Conservation (phyloP, 2,888 invertebrate genomes). For the Lapara coniferarum region DNA sequence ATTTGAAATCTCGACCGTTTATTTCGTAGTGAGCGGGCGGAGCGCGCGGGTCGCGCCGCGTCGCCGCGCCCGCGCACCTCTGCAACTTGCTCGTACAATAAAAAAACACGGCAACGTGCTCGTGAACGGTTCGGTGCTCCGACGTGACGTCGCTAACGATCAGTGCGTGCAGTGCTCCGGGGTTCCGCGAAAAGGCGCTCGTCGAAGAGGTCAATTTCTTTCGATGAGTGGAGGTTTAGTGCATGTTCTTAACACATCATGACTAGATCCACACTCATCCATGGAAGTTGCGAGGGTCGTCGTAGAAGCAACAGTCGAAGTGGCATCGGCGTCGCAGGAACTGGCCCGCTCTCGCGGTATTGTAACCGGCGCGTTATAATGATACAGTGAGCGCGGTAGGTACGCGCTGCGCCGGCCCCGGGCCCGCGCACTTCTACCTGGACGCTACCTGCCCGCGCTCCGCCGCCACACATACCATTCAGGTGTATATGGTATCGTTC, state of each 20-base stretch:
- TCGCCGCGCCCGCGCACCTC: constrained; percentile 51
- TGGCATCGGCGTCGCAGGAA: constrained; percentile 29
- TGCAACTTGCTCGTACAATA: constrained; percentile 57
- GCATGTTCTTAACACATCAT: constrained; percentile 86
- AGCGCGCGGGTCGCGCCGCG: constrained; percentile 62
- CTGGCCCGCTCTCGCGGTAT: constrained; percentile 45
- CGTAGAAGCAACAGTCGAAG: constrained; percentile 50
- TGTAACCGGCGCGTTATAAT: constrained; percentile 72
- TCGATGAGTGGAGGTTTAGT: constrained; percentile 90
- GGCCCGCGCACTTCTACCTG: constrained; percentile 62
- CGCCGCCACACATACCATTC: constrained; percentile 68
- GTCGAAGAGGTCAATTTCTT: constrained; percentile 81
- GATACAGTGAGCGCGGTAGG: constrained; percentile 73
- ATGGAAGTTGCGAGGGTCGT: constrained; percentile 85
- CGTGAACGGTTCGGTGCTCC: constrained; percentile 73
- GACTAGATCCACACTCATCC: constrained; percentile 93
- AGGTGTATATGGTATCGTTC: constrained; percentile 64
- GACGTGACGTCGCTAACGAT: constrained; percentile 75
- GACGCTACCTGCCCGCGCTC: constrained; percentile 40
- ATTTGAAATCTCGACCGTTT: constrained; percentile 84
- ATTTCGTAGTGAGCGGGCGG: constrained; percentile 76
- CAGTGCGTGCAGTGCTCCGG: constrained; percentile 78
- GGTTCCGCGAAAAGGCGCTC: constrained; percentile 52
- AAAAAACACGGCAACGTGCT: constrained; percentile 76
- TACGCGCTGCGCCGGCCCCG: constrained; percentile 58